These are phyloP conservation scores for Podarcis siculus DNA, from an alignment of 2,797 vertebrate genomes.

Conservation along the genomic window DNA sequence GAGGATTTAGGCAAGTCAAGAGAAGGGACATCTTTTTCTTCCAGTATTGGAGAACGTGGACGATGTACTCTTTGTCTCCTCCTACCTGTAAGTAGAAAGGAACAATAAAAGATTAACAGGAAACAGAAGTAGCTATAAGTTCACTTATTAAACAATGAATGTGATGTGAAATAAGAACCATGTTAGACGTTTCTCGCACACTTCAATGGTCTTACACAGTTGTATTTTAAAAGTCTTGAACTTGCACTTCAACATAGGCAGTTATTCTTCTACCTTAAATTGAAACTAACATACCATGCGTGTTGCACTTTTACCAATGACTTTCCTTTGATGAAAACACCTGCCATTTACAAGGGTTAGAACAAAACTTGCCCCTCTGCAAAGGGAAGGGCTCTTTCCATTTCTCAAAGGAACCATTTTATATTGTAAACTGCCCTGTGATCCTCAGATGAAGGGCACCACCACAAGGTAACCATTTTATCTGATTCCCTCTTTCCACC, in stretches of 20 bases:
- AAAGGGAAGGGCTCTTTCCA: too few relatives aligned
- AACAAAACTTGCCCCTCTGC: too few relatives aligned
- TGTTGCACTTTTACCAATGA: neutral
- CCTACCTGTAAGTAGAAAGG: constrained; percentile 81
- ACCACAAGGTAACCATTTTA: too few relatives aligned
- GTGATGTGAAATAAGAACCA: neutral
- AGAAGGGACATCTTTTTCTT: constrained; percentile 90
- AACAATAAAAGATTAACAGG: constrained; percentile 33
- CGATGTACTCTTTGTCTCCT: constrained; percentile 85
- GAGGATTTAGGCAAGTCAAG: constrained; percentile 95
- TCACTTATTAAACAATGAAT: neutral
- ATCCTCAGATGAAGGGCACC: too few relatives aligned
- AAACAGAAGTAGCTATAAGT: neutral
- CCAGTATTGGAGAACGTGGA: constrained; percentile 88
- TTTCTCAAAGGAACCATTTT: too few relatives aligned
- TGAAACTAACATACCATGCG: neutral
- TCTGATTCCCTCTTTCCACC: too few relatives aligned
- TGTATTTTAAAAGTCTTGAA: neutral
- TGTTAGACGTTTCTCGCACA: neutral
- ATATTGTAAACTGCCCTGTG: too few relatives aligned
- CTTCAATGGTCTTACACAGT: neutral
- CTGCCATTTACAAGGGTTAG: too few relatives aligned
- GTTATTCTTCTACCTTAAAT: neutral
- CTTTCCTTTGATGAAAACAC: neutral
- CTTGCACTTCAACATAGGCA: neutral